These are phyloP conservation scores for Lordiphosa andalusiaca DNA, from an alignment of 2,888 invertebrate species.

Conservation along the genomic window DNA sequence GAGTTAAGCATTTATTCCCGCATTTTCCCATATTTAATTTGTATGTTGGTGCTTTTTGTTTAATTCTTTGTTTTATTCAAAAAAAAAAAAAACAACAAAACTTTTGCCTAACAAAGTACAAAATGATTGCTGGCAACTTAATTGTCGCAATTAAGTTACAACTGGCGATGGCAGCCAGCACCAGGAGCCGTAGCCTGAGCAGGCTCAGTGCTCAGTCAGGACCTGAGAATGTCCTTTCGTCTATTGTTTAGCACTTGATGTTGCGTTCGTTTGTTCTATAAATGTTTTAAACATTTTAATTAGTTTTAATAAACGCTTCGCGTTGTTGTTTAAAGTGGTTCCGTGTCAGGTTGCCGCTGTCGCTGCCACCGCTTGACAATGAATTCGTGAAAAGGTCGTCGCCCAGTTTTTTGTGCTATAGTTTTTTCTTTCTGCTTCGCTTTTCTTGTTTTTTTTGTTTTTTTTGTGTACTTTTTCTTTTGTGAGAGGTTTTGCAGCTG, in stretches of 20 bases:
- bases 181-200: background rate
- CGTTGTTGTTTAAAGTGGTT: conserved; percentile 4
- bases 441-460: conserved; percentile 6
- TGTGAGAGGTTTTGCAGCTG: conserved; percentile 65
- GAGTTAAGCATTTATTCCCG: background rate
- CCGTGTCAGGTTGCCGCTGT: conserved; percentile 1
- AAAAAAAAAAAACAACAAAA: conserved; percentile 1
- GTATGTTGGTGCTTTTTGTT: too few species aligned
- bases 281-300: conserved; percentile 74
- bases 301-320: conserved; percentile 71
- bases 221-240: conserved; percentile 26
- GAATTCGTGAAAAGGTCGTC: conserved; percentile 62
- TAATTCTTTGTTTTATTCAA: too few species aligned
- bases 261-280: conserved; percentile 63
- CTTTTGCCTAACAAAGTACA: conserved; percentile 6
- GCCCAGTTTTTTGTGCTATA: conserved; percentile 27
- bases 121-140: conserved; percentile 67
- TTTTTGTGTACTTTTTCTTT: conserved; percentile 22
- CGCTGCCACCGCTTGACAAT: conserved; percentile 51
- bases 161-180: conserved; percentile 2
- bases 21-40: conserved; percentile 3
- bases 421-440: background rate
- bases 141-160: conserved; percentile 68
- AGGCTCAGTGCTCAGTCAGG: background rate
- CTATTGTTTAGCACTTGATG: conserved; percentile 43